phyloP scores from a whole-genome alignment of 2,113 vertebrate genomes.

The Pangasianodon hypophthalmus region DNA sequence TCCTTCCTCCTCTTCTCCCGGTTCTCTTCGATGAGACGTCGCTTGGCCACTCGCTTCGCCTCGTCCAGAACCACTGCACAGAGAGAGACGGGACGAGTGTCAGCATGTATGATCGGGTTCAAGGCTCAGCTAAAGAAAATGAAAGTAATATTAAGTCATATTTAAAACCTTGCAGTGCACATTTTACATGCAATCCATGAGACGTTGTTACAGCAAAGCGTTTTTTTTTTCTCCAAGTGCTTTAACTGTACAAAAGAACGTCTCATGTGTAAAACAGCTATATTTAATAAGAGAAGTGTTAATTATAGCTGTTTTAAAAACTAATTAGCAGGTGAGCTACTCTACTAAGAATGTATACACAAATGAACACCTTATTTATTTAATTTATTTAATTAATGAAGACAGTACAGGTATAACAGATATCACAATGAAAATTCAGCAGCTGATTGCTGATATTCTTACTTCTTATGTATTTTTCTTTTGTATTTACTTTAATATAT shows the following conservation, averaged over 20 bases:
- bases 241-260: background rate
- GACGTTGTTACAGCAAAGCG: too few species aligned
- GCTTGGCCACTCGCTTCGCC: slow-evolving; percentile 91
- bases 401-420: background rate
- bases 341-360: background rate
- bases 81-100: background rate
- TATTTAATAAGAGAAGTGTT: background rate
- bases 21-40: slow-evolving; percentile 97
- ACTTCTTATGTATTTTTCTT: background rate
- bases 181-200: too few species aligned
- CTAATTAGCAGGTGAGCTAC: background rate
- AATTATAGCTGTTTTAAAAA: background rate
- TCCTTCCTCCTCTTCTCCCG: slow-evolving; percentile 89
- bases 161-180: background rate
- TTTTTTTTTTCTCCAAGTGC: background rate
- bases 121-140: background rate
- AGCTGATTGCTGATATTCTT: background rate
- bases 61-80: slow-evolving; percentile 93
- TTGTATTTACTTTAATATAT: too few species aligned
- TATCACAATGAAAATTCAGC: background rate
- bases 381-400: background rate
- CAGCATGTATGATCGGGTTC: background rate
- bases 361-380: background rate
- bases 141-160: too few species aligned
- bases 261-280: background rate